Base-by-base conservation (phyloP, 2,888 invertebrate species). In the Heliconius charithonia region DNA sequence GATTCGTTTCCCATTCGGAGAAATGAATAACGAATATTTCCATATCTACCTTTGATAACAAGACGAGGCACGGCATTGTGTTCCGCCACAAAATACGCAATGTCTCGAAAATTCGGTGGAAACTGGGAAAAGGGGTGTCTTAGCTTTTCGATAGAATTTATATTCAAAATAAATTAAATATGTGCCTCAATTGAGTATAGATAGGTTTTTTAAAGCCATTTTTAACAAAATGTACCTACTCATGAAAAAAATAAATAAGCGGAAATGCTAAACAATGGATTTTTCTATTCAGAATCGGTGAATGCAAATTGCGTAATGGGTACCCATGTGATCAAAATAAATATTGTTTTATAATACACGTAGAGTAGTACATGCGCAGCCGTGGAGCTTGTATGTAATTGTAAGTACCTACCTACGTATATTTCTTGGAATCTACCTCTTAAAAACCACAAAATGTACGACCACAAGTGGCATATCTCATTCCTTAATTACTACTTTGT, bases 251-350 rank as follows among this genome's bases (percentile, higher is more conserved):
- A 22, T 22, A 63, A 37, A 66, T 75, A 45, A 75, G 56, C 75
- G 75, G 75, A 75, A 75, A 59, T 56, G 56, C 16, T 56, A 51
- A 67, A 75, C 66, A 65, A 63, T 66, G 66, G 27, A 27, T 29
- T 75, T 75, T 66, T 51, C 29, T 59, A 59, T 29, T 72, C 32
- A 72, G n/a, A n/a, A 32, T 32, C 32, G n/a, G 13, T 76, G 62
- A 41, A 62, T 29, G 29, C 62, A 45, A 66, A 75, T 66, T 32
- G 32, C 29, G 45, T 62, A 71, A 76, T 22, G 37, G 63, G 27
- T 76, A 51, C 2, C 7, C 7, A 62, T 70, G 22, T 27, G 45
- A 76, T 76, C 4, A 59, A 59, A 72, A 59, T 72, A 59, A 59
- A 72, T 71, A 12, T 41, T 13, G 12, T 69, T 27, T 69, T 9